Percentiles rank a stretch among this genome's conserved stretches.
phyloP scores from a whole-genome alignment of 2,888 invertebrate genomes.

The Mactromeris polynyma region DNA sequence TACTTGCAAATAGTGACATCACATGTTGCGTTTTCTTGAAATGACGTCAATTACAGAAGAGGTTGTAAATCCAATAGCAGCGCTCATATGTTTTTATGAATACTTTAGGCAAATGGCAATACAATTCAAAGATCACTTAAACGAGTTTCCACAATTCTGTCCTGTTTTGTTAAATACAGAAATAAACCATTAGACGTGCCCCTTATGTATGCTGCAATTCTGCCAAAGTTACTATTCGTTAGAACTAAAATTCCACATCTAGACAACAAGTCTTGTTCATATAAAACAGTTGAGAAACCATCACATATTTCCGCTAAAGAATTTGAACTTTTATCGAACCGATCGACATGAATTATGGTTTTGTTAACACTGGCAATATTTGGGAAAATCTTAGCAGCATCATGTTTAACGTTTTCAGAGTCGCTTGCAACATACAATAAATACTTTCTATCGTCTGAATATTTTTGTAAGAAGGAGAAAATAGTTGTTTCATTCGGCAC shows the following conservation, averaged over 20 bases:
- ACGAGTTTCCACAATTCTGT: too few relatives aligned
- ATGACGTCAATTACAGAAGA: too few relatives aligned
- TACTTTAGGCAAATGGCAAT: too few relatives aligned
- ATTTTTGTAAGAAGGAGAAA: conserved; percentile 27
- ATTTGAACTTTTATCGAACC: background rate
- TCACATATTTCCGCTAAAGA: conserved; percentile 20
- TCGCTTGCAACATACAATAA: conserved; percentile 54
- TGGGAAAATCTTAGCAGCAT: background rate
- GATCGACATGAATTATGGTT: conserved; percentile 53
- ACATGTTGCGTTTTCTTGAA: too few relatives aligned
- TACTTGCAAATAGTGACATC: too few relatives aligned
- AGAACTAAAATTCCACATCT: conserved; percentile 52
- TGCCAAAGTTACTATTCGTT: conserved; percentile 55
- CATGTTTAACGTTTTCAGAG: conserved; percentile 32
- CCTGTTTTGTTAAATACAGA: background rate
- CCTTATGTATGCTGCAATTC: conserved; percentile 48
- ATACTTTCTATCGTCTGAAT: conserved; percentile 14
- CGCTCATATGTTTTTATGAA: too few relatives aligned
- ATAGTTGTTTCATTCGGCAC: conserved; percentile 39
- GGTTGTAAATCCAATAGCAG: too few relatives aligned
- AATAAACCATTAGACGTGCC: conserved; percentile 30
- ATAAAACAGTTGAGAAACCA: conserved; percentile 38
- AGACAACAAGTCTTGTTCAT: conserved; percentile 48
- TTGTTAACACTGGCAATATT: background rate
- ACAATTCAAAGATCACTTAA: too few relatives aligned